phyloP scores from a whole-genome alignment of 2,888 invertebrate genomes.

The Oscheius sp. region DNA sequence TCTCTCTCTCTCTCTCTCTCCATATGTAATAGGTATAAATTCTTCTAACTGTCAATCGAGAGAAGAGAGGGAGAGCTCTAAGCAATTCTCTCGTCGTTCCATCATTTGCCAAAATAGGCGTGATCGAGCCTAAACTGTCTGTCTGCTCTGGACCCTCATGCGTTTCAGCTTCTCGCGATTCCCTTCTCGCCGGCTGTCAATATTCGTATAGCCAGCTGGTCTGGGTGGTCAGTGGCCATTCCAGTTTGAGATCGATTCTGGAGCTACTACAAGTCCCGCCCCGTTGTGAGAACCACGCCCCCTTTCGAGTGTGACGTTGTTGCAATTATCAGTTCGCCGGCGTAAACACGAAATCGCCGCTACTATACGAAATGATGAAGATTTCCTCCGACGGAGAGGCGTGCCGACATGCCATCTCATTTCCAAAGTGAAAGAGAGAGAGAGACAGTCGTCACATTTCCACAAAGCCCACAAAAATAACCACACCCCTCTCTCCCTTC shows the following conservation, averaged over 20 bases:
- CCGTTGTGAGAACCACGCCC: slow-evolving; percentile 18
- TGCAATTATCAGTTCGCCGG: slow-evolving; percentile 28
- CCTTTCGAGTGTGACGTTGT: slow-evolving; percentile 29
- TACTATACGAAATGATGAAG: slow-evolving; percentile 19
- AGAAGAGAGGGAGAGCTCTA: too few species aligned
- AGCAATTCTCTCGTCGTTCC: neutral
- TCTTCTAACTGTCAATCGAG: neutral
- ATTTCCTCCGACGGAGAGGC: neutral
- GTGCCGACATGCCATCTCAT: neutral
- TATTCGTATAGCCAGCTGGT: slow-evolving; percentile 32
- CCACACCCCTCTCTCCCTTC: neutral
- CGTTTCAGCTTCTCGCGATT: slow-evolving; percentile 9
- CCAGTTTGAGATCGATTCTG: slow-evolving; percentile 18
- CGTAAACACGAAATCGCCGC: slow-evolving; percentile 25
- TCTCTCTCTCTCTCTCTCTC: neutral
- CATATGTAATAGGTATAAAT: neutral
- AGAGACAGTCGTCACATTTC: too few species aligned
- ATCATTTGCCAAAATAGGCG: neutral
- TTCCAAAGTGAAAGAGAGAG: too few species aligned
- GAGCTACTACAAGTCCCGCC: slow-evolving; percentile 24
- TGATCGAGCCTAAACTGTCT: neutral
- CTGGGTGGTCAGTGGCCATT: slow-evolving; percentile 16
- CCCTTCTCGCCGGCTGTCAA: slow-evolving; percentile 28
- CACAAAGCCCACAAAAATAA: neutral
- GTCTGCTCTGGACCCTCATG: slow-evolving; percentile 3